Evolutionary conservation across 1,140 invertebrate genomes (phyloP).

Genomic region (Babylonia areolata): DNA sequence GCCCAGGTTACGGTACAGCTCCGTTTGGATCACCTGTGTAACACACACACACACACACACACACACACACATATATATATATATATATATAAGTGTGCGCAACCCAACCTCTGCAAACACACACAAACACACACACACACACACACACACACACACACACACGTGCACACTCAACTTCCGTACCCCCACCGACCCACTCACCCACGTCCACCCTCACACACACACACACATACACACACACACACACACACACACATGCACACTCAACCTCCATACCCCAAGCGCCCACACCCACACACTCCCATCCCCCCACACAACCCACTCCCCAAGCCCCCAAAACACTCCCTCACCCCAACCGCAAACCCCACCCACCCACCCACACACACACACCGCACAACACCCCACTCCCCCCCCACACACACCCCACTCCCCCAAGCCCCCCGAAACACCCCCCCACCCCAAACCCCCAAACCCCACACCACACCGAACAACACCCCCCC

Average conservation of each 20-base stretch:
- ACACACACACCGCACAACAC: too few species aligned
- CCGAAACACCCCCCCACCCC: not conserved
- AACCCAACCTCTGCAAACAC: too few species aligned
- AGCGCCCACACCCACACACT: not conserved
- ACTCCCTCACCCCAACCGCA: not conserved
- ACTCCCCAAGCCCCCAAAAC: not conserved
- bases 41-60: too few species aligned
- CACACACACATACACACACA: not conserved
- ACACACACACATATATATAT: too few species aligned
- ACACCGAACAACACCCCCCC: not conserved
- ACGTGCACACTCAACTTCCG: not conserved
- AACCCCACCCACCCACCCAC: not conserved
- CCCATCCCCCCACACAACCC: not conserved
- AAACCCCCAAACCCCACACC: too few species aligned
- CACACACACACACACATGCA: not conserved
- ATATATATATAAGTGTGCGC: too few species aligned
- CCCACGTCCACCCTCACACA: too few species aligned
- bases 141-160: not conserved
- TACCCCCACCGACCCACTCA: not conserved
- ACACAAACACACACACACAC: too few species aligned
- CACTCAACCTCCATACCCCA: too few species aligned
- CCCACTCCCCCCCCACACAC: not conserved
- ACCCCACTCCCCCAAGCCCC: not conserved
- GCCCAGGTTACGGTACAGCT: constrained; percentile 86
- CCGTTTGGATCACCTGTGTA: constrained; percentile 77